Percentiles rank a stretch among this genome's conserved stretches.
These are phyloP conservation scores for Turritopsis rubra DNA, from an alignment of 30 jellyfish, hydroid and myxozoan species.

Conservation along the genomic window DNA sequence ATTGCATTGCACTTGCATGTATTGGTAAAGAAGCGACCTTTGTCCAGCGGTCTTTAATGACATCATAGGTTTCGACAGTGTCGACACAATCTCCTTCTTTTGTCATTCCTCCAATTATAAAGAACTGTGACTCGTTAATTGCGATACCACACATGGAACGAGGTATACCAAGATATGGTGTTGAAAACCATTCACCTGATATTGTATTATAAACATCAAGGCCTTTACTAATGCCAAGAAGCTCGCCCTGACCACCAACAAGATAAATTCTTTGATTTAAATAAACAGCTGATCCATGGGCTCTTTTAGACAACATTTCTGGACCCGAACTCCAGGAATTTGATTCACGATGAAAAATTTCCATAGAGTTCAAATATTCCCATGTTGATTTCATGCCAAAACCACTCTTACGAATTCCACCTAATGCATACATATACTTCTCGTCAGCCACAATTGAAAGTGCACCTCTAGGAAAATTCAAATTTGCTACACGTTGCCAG, in stretches of 20 bases:
- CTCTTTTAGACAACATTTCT: constrained; percentile 59
- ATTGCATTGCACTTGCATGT: constrained; percentile 63
- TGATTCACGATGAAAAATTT: constrained; percentile 50
- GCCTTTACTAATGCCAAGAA: constrained; percentile 70
- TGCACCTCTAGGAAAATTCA: constrained; percentile 82
- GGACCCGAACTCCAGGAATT: constrained; percentile 55
- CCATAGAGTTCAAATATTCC: constrained; percentile 83
- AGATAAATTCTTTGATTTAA: constrained; percentile 57
- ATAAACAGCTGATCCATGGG: constrained; percentile 78
- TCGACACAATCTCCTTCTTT: constrained; percentile 79
- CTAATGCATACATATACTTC: constrained; percentile 63
- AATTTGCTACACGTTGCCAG: constrained; percentile 73
- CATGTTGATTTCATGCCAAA: constrained; percentile 55
- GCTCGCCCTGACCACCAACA: constrained; percentile 92
- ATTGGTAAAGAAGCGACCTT: constrained; percentile 76
- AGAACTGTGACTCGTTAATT: constrained; percentile 52
- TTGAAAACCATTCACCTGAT: constrained; percentile 69
- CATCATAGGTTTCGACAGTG: constrained; percentile 75
- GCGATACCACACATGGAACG: constrained; percentile 90
- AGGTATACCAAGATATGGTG: constrained; percentile 74
- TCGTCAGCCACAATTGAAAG: constrained; percentile 64
- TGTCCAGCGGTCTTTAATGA: constrained; percentile 77
- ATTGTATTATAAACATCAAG: constrained; percentile 62
- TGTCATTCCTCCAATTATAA: constrained; percentile 83
- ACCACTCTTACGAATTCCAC: constrained; percentile 80